Evolutionary conservation across 2,113 vertebrate species (phyloP).

Genomic region (Mixornis gularis): DNA sequence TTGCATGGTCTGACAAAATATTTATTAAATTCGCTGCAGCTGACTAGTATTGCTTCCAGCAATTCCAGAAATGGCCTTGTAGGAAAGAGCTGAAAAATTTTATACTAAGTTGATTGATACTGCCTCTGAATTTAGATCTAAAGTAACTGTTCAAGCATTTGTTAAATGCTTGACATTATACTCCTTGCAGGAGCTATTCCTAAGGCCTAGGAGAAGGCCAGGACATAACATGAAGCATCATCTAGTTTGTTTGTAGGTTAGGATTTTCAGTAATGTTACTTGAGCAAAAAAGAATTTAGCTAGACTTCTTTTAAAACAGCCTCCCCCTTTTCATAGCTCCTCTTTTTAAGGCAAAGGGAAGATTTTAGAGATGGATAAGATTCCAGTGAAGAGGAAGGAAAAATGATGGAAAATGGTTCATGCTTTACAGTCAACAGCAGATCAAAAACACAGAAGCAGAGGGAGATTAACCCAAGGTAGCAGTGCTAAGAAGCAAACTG

Average conservation of each 20-base stretch:
- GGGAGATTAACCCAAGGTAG: background rate
- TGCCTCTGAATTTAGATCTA: background rate
- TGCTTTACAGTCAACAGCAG: background rate
- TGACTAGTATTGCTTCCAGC: background rate
- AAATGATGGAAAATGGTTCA: background rate
- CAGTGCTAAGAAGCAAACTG: background rate
- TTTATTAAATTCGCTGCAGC: background rate
- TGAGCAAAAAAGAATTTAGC: background rate
- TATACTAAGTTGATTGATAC: background rate
- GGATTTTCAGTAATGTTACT: background rate
- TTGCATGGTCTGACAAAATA: background rate
- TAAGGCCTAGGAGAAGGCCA: background rate
- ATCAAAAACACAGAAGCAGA: background rate
- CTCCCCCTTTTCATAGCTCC: background rate
- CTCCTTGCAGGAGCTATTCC: background rate
- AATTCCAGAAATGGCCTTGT: slow-evolving; percentile 1
- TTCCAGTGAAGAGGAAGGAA: background rate
- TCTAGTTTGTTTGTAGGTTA: background rate
- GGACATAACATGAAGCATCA: background rate
- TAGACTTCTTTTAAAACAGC: background rate
- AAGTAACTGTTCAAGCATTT: slow-evolving; percentile 12
- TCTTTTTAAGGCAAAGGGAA: background rate
- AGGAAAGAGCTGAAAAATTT: background rate
- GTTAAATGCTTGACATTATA: background rate
- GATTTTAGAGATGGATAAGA: background rate